phyloP scores from a whole-genome alignment of 2,797 vertebrate species.

The Halcyon chelicuti region DNA sequence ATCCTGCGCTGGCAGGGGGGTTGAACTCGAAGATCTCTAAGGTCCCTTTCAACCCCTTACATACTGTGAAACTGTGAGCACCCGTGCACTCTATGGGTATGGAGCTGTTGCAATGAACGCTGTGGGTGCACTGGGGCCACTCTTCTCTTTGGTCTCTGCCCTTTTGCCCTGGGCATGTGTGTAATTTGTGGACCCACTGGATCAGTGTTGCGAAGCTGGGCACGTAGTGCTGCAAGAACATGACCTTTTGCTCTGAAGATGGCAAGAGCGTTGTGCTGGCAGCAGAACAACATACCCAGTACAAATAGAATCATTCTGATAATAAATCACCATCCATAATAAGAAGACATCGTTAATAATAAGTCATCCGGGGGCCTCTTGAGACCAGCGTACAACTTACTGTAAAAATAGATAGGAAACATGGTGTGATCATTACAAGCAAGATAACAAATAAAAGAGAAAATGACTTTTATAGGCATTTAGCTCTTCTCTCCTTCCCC shows the following conservation, averaged over 20 bases:
- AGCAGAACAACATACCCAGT: conserved; percentile 40
- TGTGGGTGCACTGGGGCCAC: not conserved
- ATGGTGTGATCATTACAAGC: conserved; percentile 70
- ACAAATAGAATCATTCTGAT: conserved; percentile 73
- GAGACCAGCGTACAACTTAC: conserved; percentile 68
- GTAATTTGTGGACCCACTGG: not conserved
- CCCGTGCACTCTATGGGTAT: rapidly evolving
- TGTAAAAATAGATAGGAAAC: conserved; percentile 74
- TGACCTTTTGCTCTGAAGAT: conserved; percentile 63
- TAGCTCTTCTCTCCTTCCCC: conserved; percentile 50
- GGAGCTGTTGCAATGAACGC: not conserved
- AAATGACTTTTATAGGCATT: conserved; percentile 68
- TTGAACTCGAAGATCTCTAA: no score
- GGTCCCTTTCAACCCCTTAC: no score
- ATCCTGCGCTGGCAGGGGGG: no score
- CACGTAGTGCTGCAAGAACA: not conserved
- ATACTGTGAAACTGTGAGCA: no score
- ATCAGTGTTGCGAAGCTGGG: not conserved
- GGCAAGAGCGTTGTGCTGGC: conserved; percentile 64
- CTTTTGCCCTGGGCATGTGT: not conserved
- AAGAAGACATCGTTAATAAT: conserved; percentile 75
- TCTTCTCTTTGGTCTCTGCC: not conserved
- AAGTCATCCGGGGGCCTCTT: conserved; percentile 65
- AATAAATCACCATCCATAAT: conserved; percentile 77
- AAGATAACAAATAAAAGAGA: conserved; percentile 69